These are phyloP conservation scores for Thermophis baileyi DNA, from an alignment of 2,113 vertebrate species.

Conservation along the genomic window DNA sequence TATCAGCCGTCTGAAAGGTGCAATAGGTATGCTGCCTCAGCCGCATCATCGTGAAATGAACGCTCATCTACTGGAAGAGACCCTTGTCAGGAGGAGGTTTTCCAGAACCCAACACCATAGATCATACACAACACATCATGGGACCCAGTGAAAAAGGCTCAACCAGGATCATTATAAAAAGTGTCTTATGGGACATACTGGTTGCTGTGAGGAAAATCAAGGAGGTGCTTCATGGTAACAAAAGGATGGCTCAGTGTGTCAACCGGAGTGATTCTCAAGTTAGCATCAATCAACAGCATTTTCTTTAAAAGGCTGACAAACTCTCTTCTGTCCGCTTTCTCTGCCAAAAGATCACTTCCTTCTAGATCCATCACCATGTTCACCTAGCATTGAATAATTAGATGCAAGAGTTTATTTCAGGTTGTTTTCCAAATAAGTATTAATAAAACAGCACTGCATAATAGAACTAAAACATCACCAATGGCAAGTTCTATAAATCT, in stretches of 20 bases:
- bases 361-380: slow-evolving; percentile 98
- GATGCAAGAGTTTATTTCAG: not conserved
- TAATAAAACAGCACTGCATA: not conserved
- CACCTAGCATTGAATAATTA: slow-evolving; percentile 74
- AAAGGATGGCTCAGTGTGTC: slow-evolving; percentile 93
- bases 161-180: not conserved
- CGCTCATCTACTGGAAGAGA: not conserved
- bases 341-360: slow-evolving; percentile 92
- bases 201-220: slow-evolving; percentile 97
- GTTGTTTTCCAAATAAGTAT: not conserved
- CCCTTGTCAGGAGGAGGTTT: not conserved
- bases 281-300: slow-evolving; percentile 96
- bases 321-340: slow-evolving; percentile 95
- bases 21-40: not conserved
- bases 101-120: not conserved
- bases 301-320: slow-evolving; percentile 96
- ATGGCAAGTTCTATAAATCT: not conserved
- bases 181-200: slow-evolving; percentile 77
- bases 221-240: slow-evolving; percentile 97
- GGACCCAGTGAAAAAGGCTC: not conserved
- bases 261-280: slow-evolving; percentile 88
- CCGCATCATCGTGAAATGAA: not conserved
- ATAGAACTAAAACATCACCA: not conserved
- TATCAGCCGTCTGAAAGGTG: not conserved
- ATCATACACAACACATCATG: not conserved